Conservation (phyloP, 2,797 vertebrate genomes). For the Synanceia verrucosa region DNA sequence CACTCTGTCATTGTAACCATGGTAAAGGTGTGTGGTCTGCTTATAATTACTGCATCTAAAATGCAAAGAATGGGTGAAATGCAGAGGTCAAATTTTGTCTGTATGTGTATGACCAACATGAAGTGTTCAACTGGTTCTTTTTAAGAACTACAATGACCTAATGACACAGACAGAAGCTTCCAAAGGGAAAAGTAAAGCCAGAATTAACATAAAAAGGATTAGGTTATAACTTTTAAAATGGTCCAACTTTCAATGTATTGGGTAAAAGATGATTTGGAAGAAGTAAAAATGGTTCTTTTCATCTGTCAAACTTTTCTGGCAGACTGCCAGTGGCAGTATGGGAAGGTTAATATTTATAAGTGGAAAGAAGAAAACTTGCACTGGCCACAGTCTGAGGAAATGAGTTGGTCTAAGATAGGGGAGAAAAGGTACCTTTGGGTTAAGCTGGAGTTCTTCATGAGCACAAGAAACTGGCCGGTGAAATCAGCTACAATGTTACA, state of each 20-base stretch:
- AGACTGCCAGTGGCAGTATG: too few relatives aligned
- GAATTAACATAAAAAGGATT: not conserved
- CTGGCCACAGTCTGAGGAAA: too few relatives aligned
- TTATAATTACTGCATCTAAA: not conserved
- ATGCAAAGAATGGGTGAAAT: not conserved
- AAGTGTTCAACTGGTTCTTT: not conserved
- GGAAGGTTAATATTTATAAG: not conserved
- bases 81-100: not conserved
- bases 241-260: not conserved
- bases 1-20: not conserved
- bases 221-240: not conserved
- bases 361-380: too few relatives aligned
- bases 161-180: too few relatives aligned
- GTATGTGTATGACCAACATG: not conserved
- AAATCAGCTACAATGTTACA: too few relatives aligned
- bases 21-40: not conserved
- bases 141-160: not conserved
- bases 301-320: not conserved
- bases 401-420: too few relatives aligned
- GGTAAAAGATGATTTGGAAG: not conserved
- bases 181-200: not conserved
- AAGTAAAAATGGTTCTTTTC: not conserved
- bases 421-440: too few relatives aligned
- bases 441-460: too few relatives aligned
- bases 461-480: too few relatives aligned